phyloP scores from a whole-genome alignment of 2,113 vertebrate genomes.

The Emberiza fucata region DNA sequence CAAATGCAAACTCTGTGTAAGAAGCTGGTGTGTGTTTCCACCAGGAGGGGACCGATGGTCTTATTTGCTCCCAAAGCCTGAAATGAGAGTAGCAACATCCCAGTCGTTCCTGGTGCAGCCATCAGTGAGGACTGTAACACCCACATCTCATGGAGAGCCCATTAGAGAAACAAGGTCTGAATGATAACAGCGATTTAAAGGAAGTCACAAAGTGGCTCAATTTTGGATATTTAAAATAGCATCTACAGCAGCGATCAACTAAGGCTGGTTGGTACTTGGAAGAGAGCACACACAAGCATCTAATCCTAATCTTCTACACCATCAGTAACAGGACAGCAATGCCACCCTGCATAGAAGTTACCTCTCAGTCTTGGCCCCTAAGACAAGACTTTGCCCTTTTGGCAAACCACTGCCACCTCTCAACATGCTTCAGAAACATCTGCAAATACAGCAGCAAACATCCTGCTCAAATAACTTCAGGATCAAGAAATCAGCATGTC shows the following conservation, averaged over 20 bases:
- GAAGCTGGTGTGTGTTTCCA: not conserved
- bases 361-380: not conserved
- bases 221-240: not conserved
- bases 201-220: not conserved
- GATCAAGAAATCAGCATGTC: not conserved
- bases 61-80: not conserved
- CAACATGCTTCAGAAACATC: not conserved
- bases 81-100: not conserved
- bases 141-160: not conserved
- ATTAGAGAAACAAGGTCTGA: not conserved
- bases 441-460: not conserved
- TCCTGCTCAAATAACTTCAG: not conserved
- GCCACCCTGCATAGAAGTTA: not conserved
- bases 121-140: not conserved
- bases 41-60: not conserved
- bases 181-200: not conserved
- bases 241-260: not conserved
- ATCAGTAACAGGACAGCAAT: not conserved
- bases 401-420: not conserved
- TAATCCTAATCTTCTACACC: not conserved
- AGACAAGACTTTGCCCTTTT: not conserved
- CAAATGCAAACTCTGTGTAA: not conserved
- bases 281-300: accelerated
- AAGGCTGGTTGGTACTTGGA: not conserved
- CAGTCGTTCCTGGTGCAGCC: not conserved